Conservation (phyloP, 23 tunicate species). For the Ciona savignyi region DNA sequence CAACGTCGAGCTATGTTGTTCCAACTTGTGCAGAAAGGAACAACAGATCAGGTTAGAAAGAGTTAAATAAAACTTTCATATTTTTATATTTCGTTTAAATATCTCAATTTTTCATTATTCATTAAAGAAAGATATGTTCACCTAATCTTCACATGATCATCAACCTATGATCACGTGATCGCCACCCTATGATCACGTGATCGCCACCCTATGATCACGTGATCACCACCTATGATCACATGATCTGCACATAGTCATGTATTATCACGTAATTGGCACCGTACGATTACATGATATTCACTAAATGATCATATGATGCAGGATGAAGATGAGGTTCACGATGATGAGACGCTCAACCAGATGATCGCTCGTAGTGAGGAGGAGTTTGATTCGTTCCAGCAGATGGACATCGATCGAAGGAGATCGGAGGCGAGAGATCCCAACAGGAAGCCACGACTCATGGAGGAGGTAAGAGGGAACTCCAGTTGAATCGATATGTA, state of each 20-base stretch:
- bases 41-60: slow-evolving; percentile 78
- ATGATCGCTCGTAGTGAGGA: slow-evolving; percentile 92
- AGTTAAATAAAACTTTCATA: no score
- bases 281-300: neutral
- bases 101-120: no score
- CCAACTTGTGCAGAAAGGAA: slow-evolving; percentile 38
- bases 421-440: slow-evolving; percentile 66
- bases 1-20: slow-evolving; percentile 83
- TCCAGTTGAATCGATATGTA: no score
- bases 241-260: no score
- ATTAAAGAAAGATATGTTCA: no score
- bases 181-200: no score
- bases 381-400: slow-evolving; percentile 93
- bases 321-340: slow-evolving; percentile 99
- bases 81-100: no score
- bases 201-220: no score
- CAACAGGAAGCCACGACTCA: slow-evolving; percentile 75
- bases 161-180: no score
- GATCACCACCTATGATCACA: no score
- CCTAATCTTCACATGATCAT: no score
- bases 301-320: neutral
- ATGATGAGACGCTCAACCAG: slow-evolving; percentile 96
- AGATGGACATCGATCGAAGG: slow-evolving; percentile 93
- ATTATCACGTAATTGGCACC: neutral
- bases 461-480: slow-evolving; percentile 92